phyloP scores from a whole-genome alignment of 2,113 vertebrate species.

The Epinephelus moara region DNA sequence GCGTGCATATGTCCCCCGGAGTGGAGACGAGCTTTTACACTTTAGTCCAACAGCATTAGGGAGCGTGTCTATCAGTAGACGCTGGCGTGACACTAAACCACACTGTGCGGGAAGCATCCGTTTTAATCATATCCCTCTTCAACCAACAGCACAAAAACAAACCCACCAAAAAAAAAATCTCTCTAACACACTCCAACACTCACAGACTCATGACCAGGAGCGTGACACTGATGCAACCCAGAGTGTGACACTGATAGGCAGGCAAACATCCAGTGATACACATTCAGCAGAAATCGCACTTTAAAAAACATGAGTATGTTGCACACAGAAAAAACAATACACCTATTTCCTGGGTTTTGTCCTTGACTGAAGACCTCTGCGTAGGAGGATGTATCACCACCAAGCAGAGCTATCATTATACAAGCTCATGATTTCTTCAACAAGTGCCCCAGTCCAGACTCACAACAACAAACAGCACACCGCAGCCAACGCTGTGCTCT shows the following conservation, averaged over 20 bases:
- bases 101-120: conserved; percentile 66
- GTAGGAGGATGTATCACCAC: conserved; percentile 46
- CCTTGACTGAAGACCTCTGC: conserved; percentile 33
- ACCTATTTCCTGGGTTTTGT: conserved; percentile 20
- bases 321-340: conserved; percentile 15
- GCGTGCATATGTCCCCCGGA: conserved; percentile 43
- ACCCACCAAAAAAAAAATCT: conserved; percentile 2
- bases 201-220: conserved; percentile 4
- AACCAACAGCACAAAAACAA: conserved; percentile 45
- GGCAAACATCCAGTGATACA: background rate
- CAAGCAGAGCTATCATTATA: conserved; percentile 44
- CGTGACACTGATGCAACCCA: conserved; percentile 8
- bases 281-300: conserved; percentile 1
- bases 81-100: conserved; percentile 64
- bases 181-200: conserved; percentile 19
- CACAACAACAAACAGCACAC: conserved; percentile 28
- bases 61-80: conserved; percentile 71
- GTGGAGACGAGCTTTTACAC: conserved; percentile 66
- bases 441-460: conserved; percentile 17
- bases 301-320: conserved; percentile 21
- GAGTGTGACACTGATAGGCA: conserved; percentile 35
- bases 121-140: conserved; percentile 70
- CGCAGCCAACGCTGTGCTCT: conserved; percentile 5
- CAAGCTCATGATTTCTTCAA: conserved; percentile 35
- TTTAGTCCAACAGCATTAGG: conserved; percentile 75